A percentile compares a stretch with the other conserved stretches of the same genome.
Conservation (phyloP, 2,888 invertebrate genomes). For the Aleiodes alternator region DNA sequence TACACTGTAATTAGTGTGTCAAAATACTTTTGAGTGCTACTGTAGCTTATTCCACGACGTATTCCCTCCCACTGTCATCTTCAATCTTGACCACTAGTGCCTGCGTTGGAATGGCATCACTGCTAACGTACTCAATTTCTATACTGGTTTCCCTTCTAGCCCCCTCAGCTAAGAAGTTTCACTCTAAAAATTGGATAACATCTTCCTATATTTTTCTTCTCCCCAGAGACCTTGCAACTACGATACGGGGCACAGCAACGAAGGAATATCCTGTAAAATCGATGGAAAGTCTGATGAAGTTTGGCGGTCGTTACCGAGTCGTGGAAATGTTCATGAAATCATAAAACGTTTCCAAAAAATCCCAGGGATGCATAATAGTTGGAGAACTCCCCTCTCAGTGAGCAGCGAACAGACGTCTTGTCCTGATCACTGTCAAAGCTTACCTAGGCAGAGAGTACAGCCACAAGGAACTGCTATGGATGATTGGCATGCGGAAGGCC, state of each 20-base stretch:
- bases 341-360: conserved; percentile 72
- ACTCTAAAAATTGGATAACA: background rate
- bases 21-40: too few species aligned
- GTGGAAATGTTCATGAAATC: conserved; percentile 73
- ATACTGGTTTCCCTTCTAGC: too few species aligned
- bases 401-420: conserved; percentile 65
- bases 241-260: conserved; percentile 61
- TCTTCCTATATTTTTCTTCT: background rate
- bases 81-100: too few species aligned
- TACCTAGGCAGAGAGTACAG: conserved; percentile 64
- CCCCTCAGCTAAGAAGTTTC: too few species aligned
- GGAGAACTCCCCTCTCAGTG: conserved; percentile 63
- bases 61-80: too few species aligned
- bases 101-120: too few species aligned
- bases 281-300: conserved; percentile 59
- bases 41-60: too few species aligned
- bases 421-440: conserved; percentile 65
- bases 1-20: too few species aligned
- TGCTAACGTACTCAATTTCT: too few species aligned
- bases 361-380: conserved; percentile 68
- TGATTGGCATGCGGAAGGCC: conserved; percentile 65
- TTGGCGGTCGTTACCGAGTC: conserved; percentile 64
- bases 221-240: conserved; percentile 59
- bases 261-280: conserved; percentile 55
- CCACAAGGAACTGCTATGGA: conserved; percentile 65